Evolutionary conservation across 2,888 invertebrate genomes (phyloP), one percentile per base, ranked within the genome.

Genomic region (Dasysyrphus tricinctus): DNA sequence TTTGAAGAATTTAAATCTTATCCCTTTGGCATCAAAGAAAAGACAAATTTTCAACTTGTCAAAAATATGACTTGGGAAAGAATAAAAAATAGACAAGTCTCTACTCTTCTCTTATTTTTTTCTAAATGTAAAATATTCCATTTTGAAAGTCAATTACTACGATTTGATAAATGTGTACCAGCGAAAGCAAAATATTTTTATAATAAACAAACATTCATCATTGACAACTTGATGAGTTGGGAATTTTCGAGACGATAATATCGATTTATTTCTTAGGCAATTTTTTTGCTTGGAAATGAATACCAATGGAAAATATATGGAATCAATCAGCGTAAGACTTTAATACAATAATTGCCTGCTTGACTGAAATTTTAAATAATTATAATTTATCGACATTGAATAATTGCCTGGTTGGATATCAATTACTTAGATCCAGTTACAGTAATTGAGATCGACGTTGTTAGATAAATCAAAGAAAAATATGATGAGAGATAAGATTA

Each of bases 181-280:
- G 29, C 42, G 42, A 63, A 63, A 63, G 42, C 24, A n/a, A 44
- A 61, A 19, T 29, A 51, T 1, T 51, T 51, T 24, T 51, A 2
- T 24, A 24, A 51, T 24, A 12, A 29, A 61, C 1, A 14, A 42
- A 29, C 9, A 39, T 39, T 37, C 12, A 19, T 59, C 29, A 44
- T 44, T 44, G 63, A 63, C 63, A 63, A 44, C n/a, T 63, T 59
- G 59, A 63, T 37, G 29, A 42, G 42, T 44, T 63, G 63, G 42
- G 24, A 44, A 24, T 24, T 63, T 44, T 63, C 29, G 44, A 63
- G n/a, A 44, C 29, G 63, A 44, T 63, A 19, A n/a, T 44, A 44
- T 44, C 29, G 19, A 19, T 39, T 59, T 12, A 57, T 12, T 59
- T 42, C 12, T 14, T 5, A 5, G 5, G 5, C 12, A 39, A 39